phyloP scores from a whole-genome alignment of 1,140 invertebrate genomes.

The Campoletis sonorensis region DNA sequence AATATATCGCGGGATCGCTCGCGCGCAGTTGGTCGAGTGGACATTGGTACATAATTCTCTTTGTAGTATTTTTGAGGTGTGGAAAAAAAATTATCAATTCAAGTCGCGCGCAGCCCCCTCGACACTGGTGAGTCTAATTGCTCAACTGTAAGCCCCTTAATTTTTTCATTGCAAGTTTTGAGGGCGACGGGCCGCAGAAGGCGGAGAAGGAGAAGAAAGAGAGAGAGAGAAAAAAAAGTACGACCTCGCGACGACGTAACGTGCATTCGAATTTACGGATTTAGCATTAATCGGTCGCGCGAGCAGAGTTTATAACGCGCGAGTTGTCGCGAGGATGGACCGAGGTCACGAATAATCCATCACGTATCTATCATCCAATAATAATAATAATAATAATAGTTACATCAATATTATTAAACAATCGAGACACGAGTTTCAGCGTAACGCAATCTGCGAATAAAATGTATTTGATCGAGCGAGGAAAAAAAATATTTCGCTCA shows the following conservation, averaged over 20 bases:
- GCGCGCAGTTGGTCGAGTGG: too few species aligned
- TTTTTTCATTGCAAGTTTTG: neutral
- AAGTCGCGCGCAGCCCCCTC: conserved; percentile 9
- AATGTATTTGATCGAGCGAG: too few species aligned
- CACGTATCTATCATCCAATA: too few species aligned
- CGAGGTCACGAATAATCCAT: neutral
- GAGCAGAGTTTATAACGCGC: neutral
- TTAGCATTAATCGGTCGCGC: conserved; percentile 15
- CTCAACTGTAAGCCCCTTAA: conserved; percentile 15
- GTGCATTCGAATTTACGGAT: conserved; percentile 27
- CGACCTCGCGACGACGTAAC: neutral
- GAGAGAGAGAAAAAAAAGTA: neutral
- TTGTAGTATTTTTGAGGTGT: neutral
- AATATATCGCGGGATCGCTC: too few species aligned
- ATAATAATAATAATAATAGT: too few species aligned
- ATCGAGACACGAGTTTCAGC: too few species aligned
- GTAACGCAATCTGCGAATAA: too few species aligned
- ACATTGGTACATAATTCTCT: too few species aligned
- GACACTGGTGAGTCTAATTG: conserved; percentile 8
- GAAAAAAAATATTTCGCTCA: too few species aligned
- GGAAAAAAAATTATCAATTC: conserved; percentile 12
- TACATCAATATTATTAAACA: too few species aligned
- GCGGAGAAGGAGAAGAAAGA: neutral
- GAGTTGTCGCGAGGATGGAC: neutral
- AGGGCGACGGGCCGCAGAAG: neutral